Conservation (phyloP, 2,888 invertebrate genomes). For the Salticus scenicus region DNA sequence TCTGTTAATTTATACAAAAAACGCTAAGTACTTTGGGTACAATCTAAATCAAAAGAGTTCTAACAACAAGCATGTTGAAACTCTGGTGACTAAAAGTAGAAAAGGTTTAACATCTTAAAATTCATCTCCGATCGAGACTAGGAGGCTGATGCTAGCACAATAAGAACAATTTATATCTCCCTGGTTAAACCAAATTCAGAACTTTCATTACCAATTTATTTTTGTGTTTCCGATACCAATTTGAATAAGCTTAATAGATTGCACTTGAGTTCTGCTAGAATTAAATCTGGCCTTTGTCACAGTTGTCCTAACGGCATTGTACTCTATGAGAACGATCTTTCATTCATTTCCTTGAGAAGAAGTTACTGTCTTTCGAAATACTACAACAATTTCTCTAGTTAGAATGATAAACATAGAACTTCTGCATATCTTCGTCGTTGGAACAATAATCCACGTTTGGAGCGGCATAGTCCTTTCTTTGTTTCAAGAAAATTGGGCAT, state of each 20-base stretch:
- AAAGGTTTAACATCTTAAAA: not conserved
- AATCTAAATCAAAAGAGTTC: not conserved
- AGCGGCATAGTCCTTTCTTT: not conserved
- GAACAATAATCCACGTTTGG: not conserved
- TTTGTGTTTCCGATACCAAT: not conserved
- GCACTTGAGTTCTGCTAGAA: too few relatives aligned
- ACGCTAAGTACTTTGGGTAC: not conserved
- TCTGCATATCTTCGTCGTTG: not conserved
- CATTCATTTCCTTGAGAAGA: not conserved
- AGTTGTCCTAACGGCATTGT: not conserved
- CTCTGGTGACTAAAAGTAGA: not conserved
- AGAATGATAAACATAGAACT: not conserved
- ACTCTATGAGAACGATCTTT: not conserved
- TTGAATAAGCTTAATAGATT: too few relatives aligned
- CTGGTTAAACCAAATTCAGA: not conserved
- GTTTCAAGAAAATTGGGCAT: not conserved
- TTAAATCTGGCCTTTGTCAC: not conserved
- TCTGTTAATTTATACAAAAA: not conserved
- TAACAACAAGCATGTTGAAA: not conserved
- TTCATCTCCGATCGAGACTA: not conserved
- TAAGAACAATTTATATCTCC: not conserved
- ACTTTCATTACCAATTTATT: not conserved
- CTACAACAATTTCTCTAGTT: not conserved
- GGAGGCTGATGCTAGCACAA: not conserved
- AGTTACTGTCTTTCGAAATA: not conserved